Percentiles rank a stretch among this genome's conserved stretches.
Conservation (phyloP, 2,797 vertebrate species). For the Odontamblyopus rebecca region DNA sequence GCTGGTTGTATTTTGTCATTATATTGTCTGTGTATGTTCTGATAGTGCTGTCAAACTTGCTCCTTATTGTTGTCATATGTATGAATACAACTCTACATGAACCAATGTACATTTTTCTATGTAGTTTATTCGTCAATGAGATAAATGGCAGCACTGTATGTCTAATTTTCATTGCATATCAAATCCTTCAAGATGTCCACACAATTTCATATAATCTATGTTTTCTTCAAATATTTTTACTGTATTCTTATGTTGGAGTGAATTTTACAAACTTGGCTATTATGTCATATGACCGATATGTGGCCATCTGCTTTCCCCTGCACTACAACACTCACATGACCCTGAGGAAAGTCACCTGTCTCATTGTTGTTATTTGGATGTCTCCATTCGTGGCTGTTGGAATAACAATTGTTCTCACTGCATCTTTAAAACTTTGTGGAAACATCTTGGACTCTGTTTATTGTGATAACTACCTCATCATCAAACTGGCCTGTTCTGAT, state of each 20-base stretch:
- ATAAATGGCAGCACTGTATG: constrained; percentile 5
- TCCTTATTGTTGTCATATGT: background rate
- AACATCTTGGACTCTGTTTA: constrained; percentile 32
- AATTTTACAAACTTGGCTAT: background rate
- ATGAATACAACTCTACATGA: background rate
- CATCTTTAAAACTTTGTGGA: constrained; percentile 28
- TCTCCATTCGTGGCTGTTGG: background rate
- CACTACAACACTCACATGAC: constrained; percentile 15
- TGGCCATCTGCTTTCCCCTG: constrained; percentile 23
- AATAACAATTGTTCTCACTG: background rate
- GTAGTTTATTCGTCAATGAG: constrained; percentile 13
- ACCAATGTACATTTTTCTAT: constrained; percentile 7
- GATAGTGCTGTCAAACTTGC: background rate
- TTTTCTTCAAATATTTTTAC: constrained; percentile 50
- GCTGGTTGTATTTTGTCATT: background rate
- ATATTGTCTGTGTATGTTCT: background rate
- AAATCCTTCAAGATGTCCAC: constrained; percentile 47
- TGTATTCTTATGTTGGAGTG: background rate
- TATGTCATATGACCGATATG: constrained; percentile 33
- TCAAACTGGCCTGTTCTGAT: constrained; percentile 39
- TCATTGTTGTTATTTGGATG: background rate
- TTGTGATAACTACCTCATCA: constrained; percentile 30
- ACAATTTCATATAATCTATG: constrained; percentile 32
- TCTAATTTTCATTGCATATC: constrained; percentile 14
- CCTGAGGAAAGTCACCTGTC: background rate